A percentile compares a stretch with the other conserved stretches of the same genome.
Evolutionary conservation across 2,113 vertebrate species (phyloP).

Genomic region (Rattus norvegicus): GRCr8 NC_086024.1:119483501-119484000

Average conservation of each 20-base stretch:
- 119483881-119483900: not conserved
- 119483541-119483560: constrained; percentile 10
- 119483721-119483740: not conserved
- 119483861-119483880: not conserved
- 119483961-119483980: not conserved
- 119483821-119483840: not conserved
- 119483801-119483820: not conserved
- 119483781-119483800: not conserved
- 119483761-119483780: not conserved
- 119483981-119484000: not conserved
- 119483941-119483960: not conserved
- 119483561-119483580: constrained; percentile 63
- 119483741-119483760: not conserved
- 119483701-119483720: not conserved
- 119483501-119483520: not conserved
- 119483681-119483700: constrained; percentile 36
- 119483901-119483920: not conserved
- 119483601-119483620: constrained; percentile 58
- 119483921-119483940: not conserved
- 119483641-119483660: constrained; percentile 41
- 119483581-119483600: constrained; percentile 1
- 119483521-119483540: not conserved
- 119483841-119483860: constrained; percentile 8
- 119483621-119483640: not conserved
- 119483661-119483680: constrained; percentile 31